Conservation (phyloP, 2,888 invertebrate genomes). For the Mythimna vitellina region DNA sequence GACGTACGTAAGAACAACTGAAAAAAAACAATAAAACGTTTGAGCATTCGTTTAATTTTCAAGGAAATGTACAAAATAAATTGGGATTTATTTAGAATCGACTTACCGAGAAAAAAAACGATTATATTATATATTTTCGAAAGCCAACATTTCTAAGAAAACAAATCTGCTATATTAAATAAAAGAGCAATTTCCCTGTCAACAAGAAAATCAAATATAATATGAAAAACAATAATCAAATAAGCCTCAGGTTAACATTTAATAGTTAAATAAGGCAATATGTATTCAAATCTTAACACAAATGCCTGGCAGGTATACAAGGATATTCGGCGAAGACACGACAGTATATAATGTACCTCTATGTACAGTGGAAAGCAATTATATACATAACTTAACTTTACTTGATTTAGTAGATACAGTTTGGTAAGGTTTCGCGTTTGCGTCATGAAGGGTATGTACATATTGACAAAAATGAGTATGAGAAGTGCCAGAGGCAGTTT, state of each 20-base stretch:
- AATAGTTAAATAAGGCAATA: conserved; percentile 32
- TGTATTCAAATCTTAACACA: conserved; percentile 43
- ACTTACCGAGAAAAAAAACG: not conserved
- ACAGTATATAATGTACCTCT: not conserved
- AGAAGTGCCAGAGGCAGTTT: not conserved
- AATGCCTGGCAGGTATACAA: conserved; percentile 33
- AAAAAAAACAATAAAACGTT: not conserved
- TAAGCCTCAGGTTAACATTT: conserved; percentile 28
- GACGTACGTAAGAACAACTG: not conserved
- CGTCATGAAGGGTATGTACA: not conserved
- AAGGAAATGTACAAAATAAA: not conserved
- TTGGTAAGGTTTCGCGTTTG: conserved; percentile 36
- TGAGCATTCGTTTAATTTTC: not conserved
- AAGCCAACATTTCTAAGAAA: not conserved
- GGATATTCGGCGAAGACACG: conserved; percentile 31
- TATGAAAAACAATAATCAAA: conserved; percentile 19
- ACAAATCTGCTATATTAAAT: not conserved
- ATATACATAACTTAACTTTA: conserved; percentile 31
- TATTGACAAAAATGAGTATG: not conserved
- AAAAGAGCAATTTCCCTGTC: conserved; percentile 3
- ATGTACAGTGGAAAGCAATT: conserved; percentile 38
- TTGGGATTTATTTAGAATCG: not conserved
- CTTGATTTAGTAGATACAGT: conserved; percentile 27
- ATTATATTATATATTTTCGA: not conserved
- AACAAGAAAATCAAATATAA: conserved; percentile 31